Base-by-base conservation (phyloP, 2,888 invertebrate species). In the Choristoneura rosaceana region DNA sequence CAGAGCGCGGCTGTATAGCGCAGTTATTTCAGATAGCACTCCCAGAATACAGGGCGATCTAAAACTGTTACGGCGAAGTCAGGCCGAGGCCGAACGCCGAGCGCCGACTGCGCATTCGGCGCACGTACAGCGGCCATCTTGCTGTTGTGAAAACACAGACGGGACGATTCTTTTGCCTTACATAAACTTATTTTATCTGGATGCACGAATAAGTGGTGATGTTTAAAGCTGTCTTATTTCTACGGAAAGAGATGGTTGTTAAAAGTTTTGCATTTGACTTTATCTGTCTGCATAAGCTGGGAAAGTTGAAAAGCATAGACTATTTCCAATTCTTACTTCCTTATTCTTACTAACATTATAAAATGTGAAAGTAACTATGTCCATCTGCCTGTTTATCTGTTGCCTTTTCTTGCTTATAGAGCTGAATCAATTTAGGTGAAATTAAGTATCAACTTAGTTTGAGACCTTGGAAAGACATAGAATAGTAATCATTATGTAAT, bases 91-190 rank as follows among this genome's bases (percentile, higher is more conserved):
- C 66, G 47, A 62, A 33, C 62, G 62, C 62, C 62, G 45, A 62
- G 10, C 61, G 34, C 14, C 62, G 55, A 61, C 71, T 65, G 52
- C 33, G 73, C 75, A 81, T 87, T 82, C 87, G 67, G 75, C 74
- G 77, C 88, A 89, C 89, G 89, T 88, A 82, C 82, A 64, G 74
- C 78, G 76, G 81, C 86, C 85, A 84, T 87, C 84, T 87, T 86
- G 83, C 79, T 78, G 76, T 79, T 82, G 79, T 71, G 79, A 78
- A 78, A 84, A 81, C 82, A 80, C 79, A 78, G 79, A 80, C 74
- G 76, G 74, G 76, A 78, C 79, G 79, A 79, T 83, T 82, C 83
- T 80, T 81, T 80, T 79, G 81, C 80, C 78, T 41, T 65, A 55
- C 69, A 58, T 69, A 58, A 69, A 61, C 69, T 69, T 68, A 60